phyloP scores from a whole-genome alignment of 92 coral and sea anemone genomes.

The Ricordea florida region DNA sequence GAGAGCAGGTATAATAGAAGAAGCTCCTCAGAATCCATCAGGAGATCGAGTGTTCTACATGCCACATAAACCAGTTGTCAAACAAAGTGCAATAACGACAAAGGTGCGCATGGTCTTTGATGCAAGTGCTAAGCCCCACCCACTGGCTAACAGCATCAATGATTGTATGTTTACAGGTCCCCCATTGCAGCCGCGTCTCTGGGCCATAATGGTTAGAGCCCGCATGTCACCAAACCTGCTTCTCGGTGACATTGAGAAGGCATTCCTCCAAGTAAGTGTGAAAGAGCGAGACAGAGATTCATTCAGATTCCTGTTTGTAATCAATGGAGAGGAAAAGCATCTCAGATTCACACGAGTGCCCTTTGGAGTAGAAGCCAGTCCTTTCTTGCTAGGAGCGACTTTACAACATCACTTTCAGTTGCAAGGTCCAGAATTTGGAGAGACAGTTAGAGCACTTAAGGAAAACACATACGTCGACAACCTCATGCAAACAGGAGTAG shows the following conservation, averaged over 20 bases:
- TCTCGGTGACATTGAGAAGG: conserved; percentile 45
- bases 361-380: conserved; percentile 61
- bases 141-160: no score
- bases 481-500: conserved; percentile 11
- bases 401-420: conserved; percentile 24
- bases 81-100: conserved; percentile 41
- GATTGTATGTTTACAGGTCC: conserved; percentile 56
- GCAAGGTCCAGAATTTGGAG: neutral
- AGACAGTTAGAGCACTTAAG: conserved; percentile 2
- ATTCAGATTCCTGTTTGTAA: conserved; percentile 51
- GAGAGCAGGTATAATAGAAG: conserved; percentile 33
- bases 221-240: conserved; percentile 51
- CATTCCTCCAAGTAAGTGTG: conserved; percentile 50
- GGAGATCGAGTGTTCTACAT: no score
- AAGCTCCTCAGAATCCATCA: conserved; percentile 20
- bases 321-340: conserved; percentile 40
- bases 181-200: conserved; percentile 50
- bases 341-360: conserved; percentile 52
- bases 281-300: conserved; percentile 51
- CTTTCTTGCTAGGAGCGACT: conserved; percentile 41
- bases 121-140: no score
- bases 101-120: conserved; percentile 56
- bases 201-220: conserved; percentile 55
- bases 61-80: conserved; percentile 54
- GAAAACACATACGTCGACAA: no score